Conservation (phyloP, 1,140 invertebrate species). For the Pseudomyrmex dendroicus region DNA sequence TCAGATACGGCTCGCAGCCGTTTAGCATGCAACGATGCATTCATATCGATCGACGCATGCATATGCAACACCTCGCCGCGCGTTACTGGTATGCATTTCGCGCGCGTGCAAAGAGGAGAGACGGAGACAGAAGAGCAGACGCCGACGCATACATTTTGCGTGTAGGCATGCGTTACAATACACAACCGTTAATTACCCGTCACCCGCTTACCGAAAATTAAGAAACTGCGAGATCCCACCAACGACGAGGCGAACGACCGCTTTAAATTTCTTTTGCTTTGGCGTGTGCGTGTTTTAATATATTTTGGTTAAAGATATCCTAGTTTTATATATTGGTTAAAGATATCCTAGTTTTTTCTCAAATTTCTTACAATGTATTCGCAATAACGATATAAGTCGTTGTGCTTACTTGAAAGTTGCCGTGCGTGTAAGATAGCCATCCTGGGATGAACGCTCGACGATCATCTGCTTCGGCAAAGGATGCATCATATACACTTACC, state of each 20-base stretch:
- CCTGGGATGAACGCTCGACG: conserved; percentile 42
- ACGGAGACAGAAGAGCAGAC: conserved; percentile 49
- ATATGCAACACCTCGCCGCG: conserved; percentile 79
- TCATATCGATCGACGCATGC: conserved; percentile 84
- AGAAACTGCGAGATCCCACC: conserved; percentile 17
- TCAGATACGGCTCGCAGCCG: conserved; percentile 79
- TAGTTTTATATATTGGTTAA: not conserved
- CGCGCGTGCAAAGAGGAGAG: conserved; percentile 55
- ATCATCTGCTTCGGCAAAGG: conserved; percentile 20
- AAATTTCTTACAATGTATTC: conserved; percentile 1
- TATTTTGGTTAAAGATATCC: too few relatives aligned
- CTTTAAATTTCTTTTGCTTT: not conserved
- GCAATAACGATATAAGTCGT: conserved; percentile 9
- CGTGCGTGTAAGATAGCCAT: conserved; percentile 13
- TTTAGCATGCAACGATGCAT: conserved; percentile 84
- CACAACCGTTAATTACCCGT: conserved; percentile 80
- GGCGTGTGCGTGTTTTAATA: too few relatives aligned
- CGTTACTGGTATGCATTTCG: conserved; percentile 57
- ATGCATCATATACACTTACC: conserved; percentile 74
- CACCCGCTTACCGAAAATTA: conserved; percentile 67
- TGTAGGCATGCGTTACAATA: conserved; percentile 75
- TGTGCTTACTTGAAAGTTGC: conserved; percentile 56
- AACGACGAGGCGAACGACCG: not conserved
- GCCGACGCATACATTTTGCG: conserved; percentile 81
- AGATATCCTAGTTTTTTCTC: not conserved